Evolutionary conservation across 2,113 vertebrate species (phyloP), one percentile per base, ranked within the genome.

Genomic region (Buteo buteo): DNA sequence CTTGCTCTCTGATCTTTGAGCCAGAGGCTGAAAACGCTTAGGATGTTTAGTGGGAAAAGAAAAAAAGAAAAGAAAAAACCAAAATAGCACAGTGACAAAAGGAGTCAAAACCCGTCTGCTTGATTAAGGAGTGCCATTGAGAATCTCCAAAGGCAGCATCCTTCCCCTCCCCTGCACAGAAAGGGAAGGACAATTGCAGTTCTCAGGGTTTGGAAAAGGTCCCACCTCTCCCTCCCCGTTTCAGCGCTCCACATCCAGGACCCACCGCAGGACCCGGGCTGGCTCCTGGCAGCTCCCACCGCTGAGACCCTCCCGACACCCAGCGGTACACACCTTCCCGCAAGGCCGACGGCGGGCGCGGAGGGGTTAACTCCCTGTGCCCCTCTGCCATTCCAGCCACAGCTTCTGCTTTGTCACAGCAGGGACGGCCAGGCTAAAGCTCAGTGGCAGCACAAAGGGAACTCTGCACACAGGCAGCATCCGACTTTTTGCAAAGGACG

Each of bases 81-180:
- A 3, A 0, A 3, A 8, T 42, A 44, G 34, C 38, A 73, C 28
- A 91, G 47, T 20, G 26, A 93, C 80, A 96, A 96, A 97, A 93
- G 70, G 32, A 95, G 62, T 90, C 69, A 89, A 79, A 87, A 73
- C 31, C 38, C 58, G 38, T 71, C 90, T 72, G 44, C 58, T 78
- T 94, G 91, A 96, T 93, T 88, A 88, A 94, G 73, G 59, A 91
- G 29, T 2, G 0, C 71, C 49, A 84, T 14, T 94, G 74, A 93
- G 71, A 50, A 67, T 26, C 52, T 86, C 86, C 62, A 84, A 76
- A 86, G 38, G 58, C 79, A 85, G 42, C 58, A 82, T 58, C 93
- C 92, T 90, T 84, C 67, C 77, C 90, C 42, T 62, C 40, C 42
- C 73, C 44, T 18, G 86, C 73, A 25, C 9, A 82, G 61, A 92